These are phyloP conservation scores for Bombus terrestris DNA, from an alignment of 1,140 invertebrate genomes.

Conservation along the genomic window DNA sequence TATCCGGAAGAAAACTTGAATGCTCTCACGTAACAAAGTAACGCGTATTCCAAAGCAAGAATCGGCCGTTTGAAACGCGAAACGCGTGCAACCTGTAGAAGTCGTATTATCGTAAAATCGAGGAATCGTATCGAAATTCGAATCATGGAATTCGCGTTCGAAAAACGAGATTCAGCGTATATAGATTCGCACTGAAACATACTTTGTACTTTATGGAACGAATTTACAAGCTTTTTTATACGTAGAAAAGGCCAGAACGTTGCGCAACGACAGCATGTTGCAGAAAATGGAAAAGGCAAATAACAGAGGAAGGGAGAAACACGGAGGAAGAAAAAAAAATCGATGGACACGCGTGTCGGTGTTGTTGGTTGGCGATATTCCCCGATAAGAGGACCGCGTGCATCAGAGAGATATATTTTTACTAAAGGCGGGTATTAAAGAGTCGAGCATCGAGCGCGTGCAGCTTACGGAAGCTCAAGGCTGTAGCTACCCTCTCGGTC, in stretches of 20 bases:
- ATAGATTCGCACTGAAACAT: not conserved
- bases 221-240: constrained; percentile 10
- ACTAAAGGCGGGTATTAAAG: constrained; percentile 38
- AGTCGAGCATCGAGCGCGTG: constrained; percentile 42
- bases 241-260: not conserved
- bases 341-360: constrained; percentile 32
- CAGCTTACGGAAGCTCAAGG: constrained; percentile 57
- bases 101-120: not conserved
- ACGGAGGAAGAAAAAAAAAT: constrained; percentile 23
- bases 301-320: not conserved
- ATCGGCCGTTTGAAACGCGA: not conserved
- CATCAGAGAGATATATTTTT: constrained; percentile 43
- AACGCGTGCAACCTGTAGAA: not conserved
- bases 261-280: not conserved
- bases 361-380: constrained; percentile 25
- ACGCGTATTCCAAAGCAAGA: not conserved
- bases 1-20: not conserved
- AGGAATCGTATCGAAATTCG: not conserved
- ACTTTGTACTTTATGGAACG: not conserved
- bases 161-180: not conserved
- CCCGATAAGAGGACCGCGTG: constrained; percentile 22
- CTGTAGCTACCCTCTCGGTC: constrained; percentile 39
- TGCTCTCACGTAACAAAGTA: not conserved
- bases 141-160: not conserved
- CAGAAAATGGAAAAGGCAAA: not conserved